Percentiles rank a stretch among this genome's conserved stretches.
phyloP scores from a whole-genome alignment of 2,113 vertebrate genomes.

The Terrapene triunguis region DNA sequence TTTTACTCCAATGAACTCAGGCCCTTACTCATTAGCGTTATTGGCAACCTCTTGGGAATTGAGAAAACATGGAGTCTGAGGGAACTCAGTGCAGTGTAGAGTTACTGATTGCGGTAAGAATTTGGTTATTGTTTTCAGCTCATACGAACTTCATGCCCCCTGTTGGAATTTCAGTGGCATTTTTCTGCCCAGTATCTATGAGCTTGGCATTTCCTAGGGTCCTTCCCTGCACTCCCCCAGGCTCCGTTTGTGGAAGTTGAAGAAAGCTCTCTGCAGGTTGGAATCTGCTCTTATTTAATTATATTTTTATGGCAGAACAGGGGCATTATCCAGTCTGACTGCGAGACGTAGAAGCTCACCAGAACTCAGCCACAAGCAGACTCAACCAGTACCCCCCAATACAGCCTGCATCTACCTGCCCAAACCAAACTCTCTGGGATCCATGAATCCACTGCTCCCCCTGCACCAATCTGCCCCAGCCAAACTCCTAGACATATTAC shows the following conservation, averaged over 20 bases:
- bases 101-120: background rate
- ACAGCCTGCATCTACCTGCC: no score
- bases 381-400: no score
- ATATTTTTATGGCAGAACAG: background rate
- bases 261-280: no score
- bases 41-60: background rate
- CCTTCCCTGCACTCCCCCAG: background rate
- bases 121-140: background rate
- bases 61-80: background rate
- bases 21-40: background rate
- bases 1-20: no score
- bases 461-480: no score
- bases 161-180: background rate
- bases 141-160: fast-evolving
- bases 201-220: background rate
- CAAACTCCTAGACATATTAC: no score
- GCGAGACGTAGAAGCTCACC: background rate
- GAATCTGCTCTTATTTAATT: background rate
- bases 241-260: background rate
- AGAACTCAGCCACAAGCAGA: no score
- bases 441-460: no score
- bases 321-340: background rate
- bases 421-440: no score
- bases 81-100: background rate
- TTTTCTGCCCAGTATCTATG: background rate